Conservation (phyloP, 1,140 invertebrate genomes). For the Dreissena polymorpha region DNA sequence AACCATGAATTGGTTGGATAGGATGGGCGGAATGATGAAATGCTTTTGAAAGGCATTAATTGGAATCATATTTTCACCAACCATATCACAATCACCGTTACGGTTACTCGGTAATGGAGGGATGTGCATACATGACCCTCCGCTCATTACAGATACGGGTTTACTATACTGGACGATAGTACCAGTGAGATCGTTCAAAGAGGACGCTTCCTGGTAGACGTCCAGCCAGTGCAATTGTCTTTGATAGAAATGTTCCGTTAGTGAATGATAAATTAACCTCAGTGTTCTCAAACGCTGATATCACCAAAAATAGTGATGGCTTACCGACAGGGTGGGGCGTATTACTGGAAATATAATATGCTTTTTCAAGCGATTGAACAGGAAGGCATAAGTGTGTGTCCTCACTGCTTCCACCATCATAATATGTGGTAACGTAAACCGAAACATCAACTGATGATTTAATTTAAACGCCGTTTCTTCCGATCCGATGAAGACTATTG, state of each 20-base stretch:
- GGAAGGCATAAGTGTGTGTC: not conserved
- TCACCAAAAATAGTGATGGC: not conserved
- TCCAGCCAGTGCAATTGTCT: not conserved
- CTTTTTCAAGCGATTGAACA: not conserved
- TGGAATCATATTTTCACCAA: not conserved
- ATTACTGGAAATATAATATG: not conserved
- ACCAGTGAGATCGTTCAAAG: not conserved
- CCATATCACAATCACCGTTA: not conserved
- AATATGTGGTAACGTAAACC: too few relatives aligned
- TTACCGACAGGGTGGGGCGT: not conserved
- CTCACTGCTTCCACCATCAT: not conserved
- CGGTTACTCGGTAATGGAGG: too few relatives aligned
- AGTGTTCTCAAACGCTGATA: not conserved
- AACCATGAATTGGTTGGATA: too few relatives aligned
- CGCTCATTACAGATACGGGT: not conserved
- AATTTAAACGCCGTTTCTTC: not conserved
- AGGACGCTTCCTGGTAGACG: not conserved
- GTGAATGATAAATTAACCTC: not conserved
- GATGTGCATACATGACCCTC: not conserved
- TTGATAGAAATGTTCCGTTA: not conserved
- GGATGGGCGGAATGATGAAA: not conserved
- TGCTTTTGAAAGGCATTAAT: not conserved
- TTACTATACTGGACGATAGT: not conserved
- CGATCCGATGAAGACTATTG: not conserved
- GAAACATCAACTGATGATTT: not conserved